Evolutionary conservation across 2,888 invertebrate species (phyloP), one percentile per base, ranked within the genome.

Genomic region (Venustoraphidia nigricollis): DNA sequence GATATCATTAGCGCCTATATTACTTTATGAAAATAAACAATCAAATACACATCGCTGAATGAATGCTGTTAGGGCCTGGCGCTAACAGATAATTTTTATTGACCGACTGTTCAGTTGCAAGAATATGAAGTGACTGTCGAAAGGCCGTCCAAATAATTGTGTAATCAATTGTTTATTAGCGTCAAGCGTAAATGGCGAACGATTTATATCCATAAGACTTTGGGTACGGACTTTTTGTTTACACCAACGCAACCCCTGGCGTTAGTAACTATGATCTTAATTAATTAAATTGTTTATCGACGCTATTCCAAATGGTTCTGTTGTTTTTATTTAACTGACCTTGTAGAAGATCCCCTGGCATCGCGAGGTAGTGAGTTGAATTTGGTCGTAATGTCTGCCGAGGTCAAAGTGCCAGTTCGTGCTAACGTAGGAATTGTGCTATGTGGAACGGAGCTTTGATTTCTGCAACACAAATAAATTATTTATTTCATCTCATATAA

Each of bases 281-380:
- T 34, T 10, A 34, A n/a, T 34, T 45, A 40, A 17, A 41, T 44
- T 44, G 44, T 11, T 44, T 34, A 44, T 10, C 41, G 37, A 45
- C 40, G 10, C 14, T 42, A 45, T 11, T 11, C 3, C 27, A 37
- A 41, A 35, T 14, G 35, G 27, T 27, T 27, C 27, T 27, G 6
- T 27, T 6, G 27, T 40, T 52, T 17, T 6, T 34, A 35, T n/a
- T 14, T 40, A 35, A 52, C 54, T 54, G 61, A 77, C 78, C 77
- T 75, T 64, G 76, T 57, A 64, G 68, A 71, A 64, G 68, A 71
- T 50, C 77, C 79, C 56, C 82, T 71, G 0, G 76, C 71, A 57
- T 83, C 83, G 45, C 83, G 69, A 43, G 83, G 83, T 59, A 83
- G 64, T 14, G 83, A 83, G 67, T 83, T 83, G 62, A 83, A 83